These are phyloP conservation scores for Odontophorus gujanensis DNA, from an alignment of 2,113 vertebrate species.

Conservation along the genomic window DNA sequence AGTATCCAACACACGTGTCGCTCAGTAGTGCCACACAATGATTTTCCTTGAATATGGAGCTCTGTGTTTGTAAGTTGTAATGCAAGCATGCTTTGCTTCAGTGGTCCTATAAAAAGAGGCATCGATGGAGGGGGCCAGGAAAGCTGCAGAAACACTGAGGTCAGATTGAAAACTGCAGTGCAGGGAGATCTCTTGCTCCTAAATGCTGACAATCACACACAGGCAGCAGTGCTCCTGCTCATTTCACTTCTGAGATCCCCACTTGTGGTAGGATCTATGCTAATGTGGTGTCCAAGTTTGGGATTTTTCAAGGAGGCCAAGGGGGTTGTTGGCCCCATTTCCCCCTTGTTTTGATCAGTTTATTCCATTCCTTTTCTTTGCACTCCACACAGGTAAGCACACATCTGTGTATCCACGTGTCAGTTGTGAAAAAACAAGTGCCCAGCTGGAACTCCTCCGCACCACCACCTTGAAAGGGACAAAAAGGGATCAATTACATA, in stretches of 20 bases:
- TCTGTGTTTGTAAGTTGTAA: not conserved
- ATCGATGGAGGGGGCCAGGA: not conserved
- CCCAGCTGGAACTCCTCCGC: not conserved
- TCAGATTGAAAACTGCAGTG: not conserved
- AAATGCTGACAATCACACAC: not conserved
- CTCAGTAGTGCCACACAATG: not conserved
- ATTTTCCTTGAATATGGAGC: not conserved
- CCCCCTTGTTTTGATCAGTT: not conserved
- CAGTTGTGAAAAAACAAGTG: not conserved
- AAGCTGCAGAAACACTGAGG: not conserved
- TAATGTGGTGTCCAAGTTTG: accelerated
- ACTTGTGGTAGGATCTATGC: not conserved
- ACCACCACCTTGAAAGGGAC: not conserved
- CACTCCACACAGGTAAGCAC: not conserved
- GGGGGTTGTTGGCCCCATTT: not conserved
- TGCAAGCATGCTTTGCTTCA: accelerated
- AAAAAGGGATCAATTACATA: not conserved
- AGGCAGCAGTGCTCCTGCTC: not conserved
- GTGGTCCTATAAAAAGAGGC: not conserved
- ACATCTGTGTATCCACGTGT: not conserved
- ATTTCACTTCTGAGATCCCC: accelerated
- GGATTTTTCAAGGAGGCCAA: not conserved
- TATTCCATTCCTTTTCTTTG: constrained; percentile 17
- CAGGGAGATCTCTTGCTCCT: not conserved
- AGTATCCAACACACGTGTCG: accelerated